Evolutionary conservation across 2,113 vertebrate species (phyloP).

Genomic region (Spilogale gracilis): DNA sequence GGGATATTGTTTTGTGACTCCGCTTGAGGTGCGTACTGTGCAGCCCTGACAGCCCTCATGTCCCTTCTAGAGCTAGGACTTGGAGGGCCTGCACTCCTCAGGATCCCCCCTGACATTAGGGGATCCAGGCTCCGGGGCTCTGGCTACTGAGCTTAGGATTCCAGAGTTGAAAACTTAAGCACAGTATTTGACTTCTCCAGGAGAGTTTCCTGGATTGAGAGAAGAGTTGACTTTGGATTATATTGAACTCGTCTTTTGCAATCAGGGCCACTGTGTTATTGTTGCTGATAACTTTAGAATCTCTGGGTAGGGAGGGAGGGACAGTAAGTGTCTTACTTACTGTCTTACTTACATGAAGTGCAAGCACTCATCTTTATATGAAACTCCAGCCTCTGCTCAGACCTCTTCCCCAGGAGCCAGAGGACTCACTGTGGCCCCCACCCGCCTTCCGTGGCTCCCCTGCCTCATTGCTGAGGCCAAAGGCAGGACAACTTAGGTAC

Average conservation of each 20-base stretch:
- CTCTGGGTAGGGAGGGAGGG: background rate
- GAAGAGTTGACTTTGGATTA: background rate
- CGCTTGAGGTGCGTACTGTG: accelerated
- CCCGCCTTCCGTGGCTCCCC: background rate
- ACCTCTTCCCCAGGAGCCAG: background rate
- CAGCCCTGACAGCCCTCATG: background rate
- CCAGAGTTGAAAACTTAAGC: background rate
- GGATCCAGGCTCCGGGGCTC: background rate
- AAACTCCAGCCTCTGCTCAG: background rate
- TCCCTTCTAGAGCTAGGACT: background rate
- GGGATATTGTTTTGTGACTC: accelerated
- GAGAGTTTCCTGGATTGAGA: background rate
- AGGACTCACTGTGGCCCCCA: accelerated
- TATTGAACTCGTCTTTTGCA: background rate
- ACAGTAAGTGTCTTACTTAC: background rate
- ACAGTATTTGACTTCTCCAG: background rate
- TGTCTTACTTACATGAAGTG: background rate
- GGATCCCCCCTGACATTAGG: accelerated
- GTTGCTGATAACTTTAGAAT: background rate
- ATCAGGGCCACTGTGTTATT: background rate
- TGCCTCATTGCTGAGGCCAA: background rate
- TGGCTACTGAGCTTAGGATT: background rate
- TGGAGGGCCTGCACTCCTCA: background rate
- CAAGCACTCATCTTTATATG: background rate
- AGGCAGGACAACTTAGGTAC: background rate